These are phyloP conservation scores for Zapornia atra DNA, from an alignment of 2,113 vertebrate species.

Conservation along the genomic window DNA sequence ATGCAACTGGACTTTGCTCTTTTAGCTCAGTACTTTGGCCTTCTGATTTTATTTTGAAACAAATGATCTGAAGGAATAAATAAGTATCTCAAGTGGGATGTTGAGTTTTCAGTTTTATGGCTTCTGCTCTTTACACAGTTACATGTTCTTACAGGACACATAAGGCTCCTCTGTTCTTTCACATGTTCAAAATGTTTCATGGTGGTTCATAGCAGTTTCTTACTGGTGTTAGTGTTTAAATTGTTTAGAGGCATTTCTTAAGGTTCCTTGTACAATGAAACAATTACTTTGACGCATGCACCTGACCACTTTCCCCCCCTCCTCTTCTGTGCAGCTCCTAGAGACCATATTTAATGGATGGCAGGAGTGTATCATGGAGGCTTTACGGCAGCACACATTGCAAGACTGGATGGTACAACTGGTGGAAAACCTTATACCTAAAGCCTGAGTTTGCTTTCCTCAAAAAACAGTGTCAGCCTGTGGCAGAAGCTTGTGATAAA, in stretches of 20 bases:
- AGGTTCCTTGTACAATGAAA: not conserved
- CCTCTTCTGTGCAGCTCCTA: conserved; percentile 5
- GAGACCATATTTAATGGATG: conserved; percentile 9
- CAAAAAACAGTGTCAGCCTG: not conserved
- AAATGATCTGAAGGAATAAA: not conserved
- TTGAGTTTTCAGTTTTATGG: not conserved
- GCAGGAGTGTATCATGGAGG: not conserved
- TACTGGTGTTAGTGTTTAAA: not conserved
- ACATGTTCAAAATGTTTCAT: not conserved
- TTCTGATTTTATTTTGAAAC: not conserved
- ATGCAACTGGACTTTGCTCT: not conserved
- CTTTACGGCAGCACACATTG: not conserved
- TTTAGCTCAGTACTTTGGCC: not conserved
- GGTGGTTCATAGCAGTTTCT: not conserved
- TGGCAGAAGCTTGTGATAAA: conserved; percentile 7
- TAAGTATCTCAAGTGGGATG: not conserved
- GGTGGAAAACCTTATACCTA: not conserved
- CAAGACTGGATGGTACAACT: not conserved
- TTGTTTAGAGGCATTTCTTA: not conserved
- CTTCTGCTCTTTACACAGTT: not conserved
- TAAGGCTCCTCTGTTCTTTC: not conserved
- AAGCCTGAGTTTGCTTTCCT: conserved; percentile 8
- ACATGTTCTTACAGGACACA: not conserved
- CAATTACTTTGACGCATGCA: not conserved
- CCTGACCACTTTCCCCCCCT: not conserved